Evolutionary conservation across 1,140 invertebrate species (phyloP).

Genomic region (Drosophila nannoptera): DNA sequence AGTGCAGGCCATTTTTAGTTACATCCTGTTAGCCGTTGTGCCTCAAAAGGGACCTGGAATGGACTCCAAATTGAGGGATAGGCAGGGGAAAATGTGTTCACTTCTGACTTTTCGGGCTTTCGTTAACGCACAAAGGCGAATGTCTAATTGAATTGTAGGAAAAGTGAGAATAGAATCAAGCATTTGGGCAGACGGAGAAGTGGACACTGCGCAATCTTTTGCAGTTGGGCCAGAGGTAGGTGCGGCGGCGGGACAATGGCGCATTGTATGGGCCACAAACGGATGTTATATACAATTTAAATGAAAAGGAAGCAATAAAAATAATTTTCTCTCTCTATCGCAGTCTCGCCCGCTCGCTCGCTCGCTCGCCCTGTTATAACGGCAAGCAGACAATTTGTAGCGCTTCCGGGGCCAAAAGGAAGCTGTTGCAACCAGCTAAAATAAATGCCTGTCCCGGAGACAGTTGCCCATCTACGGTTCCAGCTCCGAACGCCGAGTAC

Average conservation of each 20-base stretch:
- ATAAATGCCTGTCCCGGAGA: conserved; percentile 48
- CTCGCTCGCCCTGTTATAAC: conserved; percentile 29
- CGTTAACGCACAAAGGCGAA: conserved; percentile 43
- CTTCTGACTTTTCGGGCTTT: conserved; percentile 49
- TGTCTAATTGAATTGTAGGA: conserved; percentile 70
- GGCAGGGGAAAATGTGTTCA: conserved; percentile 17
- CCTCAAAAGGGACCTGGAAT: conserved; percentile 20
- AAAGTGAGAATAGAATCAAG: conserved; percentile 32
- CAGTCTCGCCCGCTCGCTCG: not conserved
- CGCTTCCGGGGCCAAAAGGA: conserved; percentile 57
- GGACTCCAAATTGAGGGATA: conserved; percentile 10
- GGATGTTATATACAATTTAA: conserved; percentile 62
- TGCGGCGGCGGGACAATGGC: conserved; percentile 42
- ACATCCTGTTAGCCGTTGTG: not conserved
- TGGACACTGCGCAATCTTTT: conserved; percentile 55
- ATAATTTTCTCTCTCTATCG: conserved; percentile 49
- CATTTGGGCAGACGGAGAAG: conserved; percentile 30
- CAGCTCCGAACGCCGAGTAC: conserved; percentile 7
- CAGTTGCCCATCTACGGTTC: conserved; percentile 38
- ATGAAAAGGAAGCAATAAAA: conserved; percentile 71
- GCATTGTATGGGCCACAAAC: conserved; percentile 56
- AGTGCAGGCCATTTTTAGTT: conserved; percentile 1
- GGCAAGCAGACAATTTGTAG: conserved; percentile 62
- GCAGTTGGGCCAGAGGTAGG: conserved; percentile 19
- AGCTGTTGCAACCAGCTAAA: conserved; percentile 45